Percentiles rank a stretch among this genome's conserved stretches.
These are phyloP conservation scores for Anoplolepis gracilipes DNA, from an alignment of 1,140 invertebrate genomes.

Conservation along the genomic window DNA sequence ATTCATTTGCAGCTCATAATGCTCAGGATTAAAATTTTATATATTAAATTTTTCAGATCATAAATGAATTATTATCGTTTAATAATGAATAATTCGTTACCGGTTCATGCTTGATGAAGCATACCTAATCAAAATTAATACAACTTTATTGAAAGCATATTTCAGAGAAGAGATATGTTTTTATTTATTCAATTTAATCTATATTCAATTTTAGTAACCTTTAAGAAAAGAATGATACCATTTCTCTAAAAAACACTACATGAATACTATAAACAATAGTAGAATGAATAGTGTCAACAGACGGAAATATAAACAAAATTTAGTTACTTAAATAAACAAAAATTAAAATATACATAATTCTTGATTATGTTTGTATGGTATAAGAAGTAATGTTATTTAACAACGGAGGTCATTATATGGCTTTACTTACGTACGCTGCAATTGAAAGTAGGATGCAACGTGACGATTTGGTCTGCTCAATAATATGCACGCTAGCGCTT, in stretches of 20 bases:
- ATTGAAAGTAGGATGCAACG: constrained; percentile 9
- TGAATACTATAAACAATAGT: no score
- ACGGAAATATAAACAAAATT: not conserved
- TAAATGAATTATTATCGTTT: not conserved
- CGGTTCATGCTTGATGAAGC: not conserved
- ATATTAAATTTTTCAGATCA: not conserved
- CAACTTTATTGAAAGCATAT: not conserved
- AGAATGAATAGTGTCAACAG: not conserved
- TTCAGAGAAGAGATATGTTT: not conserved
- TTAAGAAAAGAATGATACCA: not conserved
- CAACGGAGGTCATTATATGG: not conserved
- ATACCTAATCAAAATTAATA: not conserved
- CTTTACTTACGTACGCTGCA: not conserved
- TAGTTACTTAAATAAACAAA: not conserved
- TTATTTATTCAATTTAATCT: not conserved
- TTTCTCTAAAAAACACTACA: not conserved
- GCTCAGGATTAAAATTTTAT: not conserved
- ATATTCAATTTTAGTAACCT: not conserved
- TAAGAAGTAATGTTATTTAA: not conserved
- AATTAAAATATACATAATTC: not conserved
- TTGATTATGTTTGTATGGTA: not conserved
- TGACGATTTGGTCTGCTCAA: not conserved
- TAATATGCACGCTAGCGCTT: constrained; percentile 20
- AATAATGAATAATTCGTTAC: not conserved
- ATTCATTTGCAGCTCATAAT: no score